phyloP scores from a whole-genome alignment of 2,888 invertebrate genomes.

The Hesperia comma region DNA sequence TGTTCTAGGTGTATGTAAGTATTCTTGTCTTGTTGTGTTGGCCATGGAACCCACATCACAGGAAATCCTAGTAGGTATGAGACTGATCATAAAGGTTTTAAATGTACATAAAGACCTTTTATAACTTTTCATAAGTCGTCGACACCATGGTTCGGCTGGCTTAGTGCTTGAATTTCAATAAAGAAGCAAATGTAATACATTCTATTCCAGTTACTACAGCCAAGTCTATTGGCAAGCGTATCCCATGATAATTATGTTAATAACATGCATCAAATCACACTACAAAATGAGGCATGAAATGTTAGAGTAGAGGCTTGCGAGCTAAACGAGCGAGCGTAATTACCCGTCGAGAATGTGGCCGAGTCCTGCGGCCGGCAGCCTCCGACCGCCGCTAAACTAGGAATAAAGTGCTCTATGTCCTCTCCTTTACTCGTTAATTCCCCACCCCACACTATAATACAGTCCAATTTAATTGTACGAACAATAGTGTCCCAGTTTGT shows the following conservation, averaged over 20 bases:
- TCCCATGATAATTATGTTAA: conserved; percentile 78
- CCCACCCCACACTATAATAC: conserved; percentile 42
- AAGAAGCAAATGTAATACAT: no score
- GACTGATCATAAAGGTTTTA: no score
- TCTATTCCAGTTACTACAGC: background rate
- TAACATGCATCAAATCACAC: conserved; percentile 78
- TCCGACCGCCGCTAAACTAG: conserved; percentile 70
- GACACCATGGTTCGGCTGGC: no score
- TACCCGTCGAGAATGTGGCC: conserved; percentile 79
- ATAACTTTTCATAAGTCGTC: no score
- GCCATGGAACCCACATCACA: no score
- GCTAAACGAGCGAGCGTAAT: conserved; percentile 77
- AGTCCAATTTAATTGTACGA: conserved; percentile 32
- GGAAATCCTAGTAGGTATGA: no score
- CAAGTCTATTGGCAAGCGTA: conserved; percentile 59
- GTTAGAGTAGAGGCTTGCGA: conserved; percentile 75
- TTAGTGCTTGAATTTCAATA: no score
- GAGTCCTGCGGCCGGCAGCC: conserved; percentile 71
- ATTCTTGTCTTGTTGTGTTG: no score
- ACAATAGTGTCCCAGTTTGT: conserved; percentile 27
- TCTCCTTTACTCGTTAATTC: conserved; percentile 75
- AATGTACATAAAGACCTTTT: no score
- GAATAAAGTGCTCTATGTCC: conserved; percentile 72
- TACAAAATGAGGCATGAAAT: conserved; percentile 80
- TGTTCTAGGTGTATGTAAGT: no score